A percentile compares a stretch with the other conserved stretches of the same genome.
Conservation (phyloP, 2,113 vertebrate species). For the Spea bombifrons region DNA sequence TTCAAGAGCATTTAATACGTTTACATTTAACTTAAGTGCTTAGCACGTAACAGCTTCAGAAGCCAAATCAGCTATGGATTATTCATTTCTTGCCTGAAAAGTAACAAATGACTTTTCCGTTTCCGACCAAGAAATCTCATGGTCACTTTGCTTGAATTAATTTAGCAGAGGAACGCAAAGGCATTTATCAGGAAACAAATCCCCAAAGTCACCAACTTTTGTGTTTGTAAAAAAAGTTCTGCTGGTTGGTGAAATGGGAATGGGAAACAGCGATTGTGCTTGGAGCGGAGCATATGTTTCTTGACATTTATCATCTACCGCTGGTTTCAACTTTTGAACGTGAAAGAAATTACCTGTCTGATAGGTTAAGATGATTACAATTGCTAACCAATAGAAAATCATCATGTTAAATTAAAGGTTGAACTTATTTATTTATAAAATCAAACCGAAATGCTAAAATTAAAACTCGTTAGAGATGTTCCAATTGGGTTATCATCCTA, state of each 20-base stretch:
- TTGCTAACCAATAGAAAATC: too few species aligned
- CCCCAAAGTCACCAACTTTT: slow-evolving; percentile 44
- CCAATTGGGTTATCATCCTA: too few species aligned
- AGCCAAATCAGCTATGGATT: slow-evolving; percentile 46
- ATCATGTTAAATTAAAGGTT: too few species aligned
- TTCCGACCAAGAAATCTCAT: slow-evolving; percentile 45
- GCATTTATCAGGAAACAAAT: slow-evolving; percentile 42
- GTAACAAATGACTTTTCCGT: slow-evolving; percentile 49
- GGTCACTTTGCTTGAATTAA: slow-evolving; percentile 44
- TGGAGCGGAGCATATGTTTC: too few species aligned
- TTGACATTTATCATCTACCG: too few species aligned
- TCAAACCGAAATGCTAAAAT: too few species aligned
- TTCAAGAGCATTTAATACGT: slow-evolving; percentile 29
- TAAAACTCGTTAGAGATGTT: too few species aligned
- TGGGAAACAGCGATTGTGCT: not conserved
- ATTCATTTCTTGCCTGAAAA: slow-evolving; percentile 46
- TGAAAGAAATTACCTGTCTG: too few species aligned
- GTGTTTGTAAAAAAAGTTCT: slow-evolving; percentile 8
- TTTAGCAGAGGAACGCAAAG: slow-evolving; percentile 39
- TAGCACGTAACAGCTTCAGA: slow-evolving; percentile 26
- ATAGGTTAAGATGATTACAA: too few species aligned
- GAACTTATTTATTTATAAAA: too few species aligned
- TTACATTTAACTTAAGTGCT: slow-evolving; percentile 37
- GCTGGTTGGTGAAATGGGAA: not conserved
- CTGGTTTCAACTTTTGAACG: too few species aligned